Conservation (phyloP, 2,113 vertebrate species). For the Dolichotis patagonum region DNA sequence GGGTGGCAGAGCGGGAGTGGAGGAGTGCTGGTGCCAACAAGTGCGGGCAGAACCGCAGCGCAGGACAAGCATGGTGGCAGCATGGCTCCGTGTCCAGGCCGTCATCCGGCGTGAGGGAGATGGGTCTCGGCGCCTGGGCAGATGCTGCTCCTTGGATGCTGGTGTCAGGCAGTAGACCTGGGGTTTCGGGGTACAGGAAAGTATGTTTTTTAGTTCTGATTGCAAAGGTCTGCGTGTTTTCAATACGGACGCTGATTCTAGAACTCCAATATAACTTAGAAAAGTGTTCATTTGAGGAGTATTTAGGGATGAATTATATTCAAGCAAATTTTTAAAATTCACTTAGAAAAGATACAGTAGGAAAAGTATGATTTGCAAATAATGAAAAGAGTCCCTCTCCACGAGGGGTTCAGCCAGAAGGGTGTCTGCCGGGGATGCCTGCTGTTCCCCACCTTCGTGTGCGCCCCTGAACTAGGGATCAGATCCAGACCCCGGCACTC, state of each 20-base stretch:
- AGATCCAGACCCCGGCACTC: not conserved
- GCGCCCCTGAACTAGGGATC: not conserved
- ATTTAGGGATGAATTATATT: not conserved
- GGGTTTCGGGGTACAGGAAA: not conserved
- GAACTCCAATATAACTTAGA: not conserved
- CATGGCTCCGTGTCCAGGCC: not conserved
- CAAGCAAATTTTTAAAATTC: not conserved
- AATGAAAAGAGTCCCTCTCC: not conserved
- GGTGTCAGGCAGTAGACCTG: not conserved
- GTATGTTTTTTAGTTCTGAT: not conserved
- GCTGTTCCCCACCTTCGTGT: not conserved
- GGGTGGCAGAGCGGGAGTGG: not conserved
- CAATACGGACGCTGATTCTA: not conserved
- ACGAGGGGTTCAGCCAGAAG: not conserved
- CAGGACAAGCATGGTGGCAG: no score
- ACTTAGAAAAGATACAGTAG: not conserved
- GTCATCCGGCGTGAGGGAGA: no score
- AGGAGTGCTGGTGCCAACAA: no score
- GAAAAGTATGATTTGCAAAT: not conserved
- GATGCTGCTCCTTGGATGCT: not conserved
- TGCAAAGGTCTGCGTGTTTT: not conserved
- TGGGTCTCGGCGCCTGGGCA: not conserved
- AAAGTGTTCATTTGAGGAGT: not conserved
- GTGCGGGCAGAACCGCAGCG: not conserved
- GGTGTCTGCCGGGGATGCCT: not conserved